Evolutionary conservation across 1,140 invertebrate species (phyloP), one percentile per base, ranked within the genome.

Genomic region (Euwallacea similis): DNA sequence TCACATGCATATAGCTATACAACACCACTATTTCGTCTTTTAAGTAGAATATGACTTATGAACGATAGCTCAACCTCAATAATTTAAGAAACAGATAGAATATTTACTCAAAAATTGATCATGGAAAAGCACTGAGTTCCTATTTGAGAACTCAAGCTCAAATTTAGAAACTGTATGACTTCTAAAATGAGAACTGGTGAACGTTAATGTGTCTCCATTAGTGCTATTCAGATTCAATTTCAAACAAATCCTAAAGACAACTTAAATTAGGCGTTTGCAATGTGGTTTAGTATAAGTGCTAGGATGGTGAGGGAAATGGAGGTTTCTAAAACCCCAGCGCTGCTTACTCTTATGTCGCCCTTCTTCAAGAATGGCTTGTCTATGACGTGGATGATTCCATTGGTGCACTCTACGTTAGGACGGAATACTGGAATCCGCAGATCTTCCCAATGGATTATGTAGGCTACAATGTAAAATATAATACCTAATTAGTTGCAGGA

Each of bases 321-420:
- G 47, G 70, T 21, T 65, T 53, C 53, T 7, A 42, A 50, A n/a
- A 6, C 43, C 43, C n/a, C 16, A 58, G 81, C 78, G 55, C 86
- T 86, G 2, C 87, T 89, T 9, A 93, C 91, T 70, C 87, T 85
- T n/a, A 97, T 88, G 81, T 97, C 95, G 74, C 88, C 89, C 73
- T 93, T 91, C 80, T 89, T 87, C 69, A 96, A 82, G 73, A 97
- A 88, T 10, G 93, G 93, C 68, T 83, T 84, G 78, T 96, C 93
- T 76, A 97, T 94, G 47, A 96, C 92, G 81, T 97, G 95, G 73
- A 97, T 96, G 63, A 96, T 90, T 42, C 95, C 95, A 80, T 97
- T 97, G 76, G 93, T 95, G 80, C 94, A 96, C 76, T 93, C 90
- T 0, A 97, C 91, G 81, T 97, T 93, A 2, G 93, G 90, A 71